phyloP scores from a whole-genome alignment of 2,797 vertebrate genomes.

The Emys orbicularis region DNA sequence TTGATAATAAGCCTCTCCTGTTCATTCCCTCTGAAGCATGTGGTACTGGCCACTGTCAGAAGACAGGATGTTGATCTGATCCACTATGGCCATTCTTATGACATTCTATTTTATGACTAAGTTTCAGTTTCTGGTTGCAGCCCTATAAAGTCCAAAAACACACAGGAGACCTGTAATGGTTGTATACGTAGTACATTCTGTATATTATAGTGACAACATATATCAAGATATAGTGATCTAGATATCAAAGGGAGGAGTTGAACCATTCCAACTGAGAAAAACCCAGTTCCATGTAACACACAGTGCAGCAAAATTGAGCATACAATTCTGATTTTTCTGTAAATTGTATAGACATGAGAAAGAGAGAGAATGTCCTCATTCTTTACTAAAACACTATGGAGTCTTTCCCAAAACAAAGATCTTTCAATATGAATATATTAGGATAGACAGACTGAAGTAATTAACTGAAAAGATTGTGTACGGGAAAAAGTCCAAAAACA shows the following conservation, averaged over 20 bases:
- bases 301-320: background rate
- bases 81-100: background rate
- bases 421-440: background rate
- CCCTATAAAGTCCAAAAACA: background rate
- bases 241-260: background rate
- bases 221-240: background rate
- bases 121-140: background rate
- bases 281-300: background rate
- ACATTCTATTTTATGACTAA: slow-evolving; percentile 33
- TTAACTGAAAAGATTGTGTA: background rate
- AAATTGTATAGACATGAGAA: background rate
- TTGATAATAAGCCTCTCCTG: background rate
- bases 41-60: background rate
- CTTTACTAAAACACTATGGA: background rate
- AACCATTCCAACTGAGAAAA: background rate
- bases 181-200: background rate
- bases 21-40: background rate
- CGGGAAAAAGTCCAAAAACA: background rate
- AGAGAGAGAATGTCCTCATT: background rate
- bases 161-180: background rate
- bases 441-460: background rate
- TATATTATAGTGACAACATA: background rate
- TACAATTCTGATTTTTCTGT: background rate
- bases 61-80: background rate
- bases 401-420: background rate